Conservation (phyloP, 2,797 vertebrate species). For the Paratrypauchen microcephalus region DNA sequence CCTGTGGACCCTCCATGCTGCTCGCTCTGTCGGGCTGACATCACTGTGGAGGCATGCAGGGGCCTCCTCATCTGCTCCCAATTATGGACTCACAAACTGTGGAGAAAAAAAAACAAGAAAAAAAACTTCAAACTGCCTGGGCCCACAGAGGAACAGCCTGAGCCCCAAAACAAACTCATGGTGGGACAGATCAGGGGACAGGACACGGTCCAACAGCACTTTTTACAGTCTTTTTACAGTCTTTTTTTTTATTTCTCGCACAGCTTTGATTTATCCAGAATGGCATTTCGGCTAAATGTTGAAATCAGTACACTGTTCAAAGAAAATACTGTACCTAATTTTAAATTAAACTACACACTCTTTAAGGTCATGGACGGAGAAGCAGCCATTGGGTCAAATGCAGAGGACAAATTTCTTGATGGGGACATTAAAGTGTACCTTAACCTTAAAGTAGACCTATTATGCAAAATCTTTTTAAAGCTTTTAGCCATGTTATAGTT, state of each 20-base stretch:
- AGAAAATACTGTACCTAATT: constrained; percentile 65
- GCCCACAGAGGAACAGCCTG: constrained; percentile 65
- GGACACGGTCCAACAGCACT: constrained; percentile 21
- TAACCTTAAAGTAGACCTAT: too few species aligned
- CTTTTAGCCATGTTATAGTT: too few species aligned
- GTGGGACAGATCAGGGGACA: constrained; percentile 21
- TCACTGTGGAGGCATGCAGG: constrained; percentile 75
- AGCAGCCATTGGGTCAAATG: constrained; percentile 11
- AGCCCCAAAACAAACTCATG: constrained; percentile 58
- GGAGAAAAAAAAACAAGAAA: constrained; percentile 44
- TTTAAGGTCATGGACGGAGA: constrained; percentile 51
- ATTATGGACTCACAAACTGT: constrained; percentile 66
- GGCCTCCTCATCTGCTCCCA: constrained; percentile 79
- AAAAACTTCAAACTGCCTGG: constrained; percentile 50
- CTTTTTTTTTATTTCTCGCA: constrained; percentile 50
- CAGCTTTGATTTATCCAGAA: constrained; percentile 50
- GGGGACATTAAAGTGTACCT: too few species aligned
- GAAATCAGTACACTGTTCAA: constrained; percentile 55
- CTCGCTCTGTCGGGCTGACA: constrained; percentile 71
- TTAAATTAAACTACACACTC: constrained; percentile 60
- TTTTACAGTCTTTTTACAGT: too few species aligned
- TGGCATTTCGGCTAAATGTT: constrained; percentile 60
- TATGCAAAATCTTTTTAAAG: too few species aligned
- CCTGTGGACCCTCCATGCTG: constrained; percentile 39
- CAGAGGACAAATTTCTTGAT: too few species aligned